Evolutionary conservation across 92 coral and sea anemone genomes (phyloP).

Genomic region (Umimayanthus kanabou): DNA sequence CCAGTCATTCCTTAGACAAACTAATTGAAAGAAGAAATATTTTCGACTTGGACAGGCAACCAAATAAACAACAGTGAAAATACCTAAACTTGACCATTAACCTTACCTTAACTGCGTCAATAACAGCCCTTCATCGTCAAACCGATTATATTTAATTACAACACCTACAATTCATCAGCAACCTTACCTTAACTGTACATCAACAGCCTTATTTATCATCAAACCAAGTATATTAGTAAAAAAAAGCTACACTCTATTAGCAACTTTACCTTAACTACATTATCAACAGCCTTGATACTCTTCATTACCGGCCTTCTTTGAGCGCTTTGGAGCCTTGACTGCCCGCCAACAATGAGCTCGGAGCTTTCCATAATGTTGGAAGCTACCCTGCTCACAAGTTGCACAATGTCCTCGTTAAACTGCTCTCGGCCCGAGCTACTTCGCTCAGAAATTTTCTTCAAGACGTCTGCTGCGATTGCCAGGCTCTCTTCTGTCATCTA

Average conservation of each 20-base stretch:
- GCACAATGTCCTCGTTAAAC: conserved; percentile 33
- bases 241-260: background rate
- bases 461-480: conserved; percentile 32
- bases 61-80: too few relatives aligned
- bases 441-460: conserved; percentile 35
- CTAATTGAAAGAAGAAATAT: too few relatives aligned
- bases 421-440: conserved; percentile 17
- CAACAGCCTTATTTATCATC: background rate
- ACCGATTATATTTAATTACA: background rate
- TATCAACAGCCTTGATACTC: conserved; percentile 33
- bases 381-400: conserved; percentile 46
- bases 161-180: background rate
- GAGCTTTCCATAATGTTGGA: conserved; percentile 49
- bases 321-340: background rate
- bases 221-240: background rate
- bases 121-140: background rate
- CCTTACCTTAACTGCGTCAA: conserved; percentile 17
- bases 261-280: conserved; percentile 31
- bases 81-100: background rate
- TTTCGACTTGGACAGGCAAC: too few relatives aligned
- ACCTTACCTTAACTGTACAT: background rate
- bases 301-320: background rate
- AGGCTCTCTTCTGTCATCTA: conserved; percentile 47
- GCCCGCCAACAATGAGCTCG: background rate
- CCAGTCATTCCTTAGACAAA: too few relatives aligned